Conservation (phyloP, 2,888 invertebrate species). For the Pterostichus madidus region DNA sequence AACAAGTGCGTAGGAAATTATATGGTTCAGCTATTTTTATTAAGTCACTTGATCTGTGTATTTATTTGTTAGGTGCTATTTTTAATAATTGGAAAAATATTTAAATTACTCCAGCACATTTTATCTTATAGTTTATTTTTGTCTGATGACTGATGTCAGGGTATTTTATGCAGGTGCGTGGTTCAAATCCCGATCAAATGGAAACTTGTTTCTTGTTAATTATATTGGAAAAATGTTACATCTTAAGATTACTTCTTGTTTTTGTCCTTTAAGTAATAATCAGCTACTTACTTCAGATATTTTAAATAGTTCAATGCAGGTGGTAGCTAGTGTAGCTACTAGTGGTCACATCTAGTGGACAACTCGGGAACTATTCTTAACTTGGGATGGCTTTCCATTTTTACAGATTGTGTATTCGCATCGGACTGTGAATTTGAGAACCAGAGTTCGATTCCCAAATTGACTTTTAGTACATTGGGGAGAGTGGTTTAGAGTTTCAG, state of each 20-base stretch:
- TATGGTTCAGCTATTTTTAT: conserved; percentile 5
- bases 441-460: background rate
- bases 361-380: conserved; percentile 1
- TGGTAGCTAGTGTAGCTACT: conserved; percentile 2
- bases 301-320: conserved; percentile 36
- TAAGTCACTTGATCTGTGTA: conserved; percentile 25
- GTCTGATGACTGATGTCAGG: conserved; percentile 26
- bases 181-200: conserved; percentile 39
- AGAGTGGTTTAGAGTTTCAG: too few species aligned
- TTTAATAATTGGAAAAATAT: conserved; percentile 52
- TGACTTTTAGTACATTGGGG: too few species aligned
- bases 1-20: conserved; percentile 43
- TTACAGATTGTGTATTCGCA: background rate
- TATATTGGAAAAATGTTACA: conserved; percentile 44
- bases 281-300: conserved; percentile 22
- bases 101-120: conserved; percentile 7
- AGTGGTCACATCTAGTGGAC: conserved; percentile 20
- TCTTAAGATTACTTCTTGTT: background rate
- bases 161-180: conserved; percentile 29
- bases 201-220: conserved; percentile 27
- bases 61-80: conserved; percentile 5
- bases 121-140: conserved; percentile 29
- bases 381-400: background rate
- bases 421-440: too few species aligned
- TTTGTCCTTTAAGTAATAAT: conserved; percentile 39